Evolutionary conservation across 2,113 vertebrate genomes (phyloP), one percentile per base, ranked within the genome.

Genomic region (Stigmatopora nigra): DNA sequence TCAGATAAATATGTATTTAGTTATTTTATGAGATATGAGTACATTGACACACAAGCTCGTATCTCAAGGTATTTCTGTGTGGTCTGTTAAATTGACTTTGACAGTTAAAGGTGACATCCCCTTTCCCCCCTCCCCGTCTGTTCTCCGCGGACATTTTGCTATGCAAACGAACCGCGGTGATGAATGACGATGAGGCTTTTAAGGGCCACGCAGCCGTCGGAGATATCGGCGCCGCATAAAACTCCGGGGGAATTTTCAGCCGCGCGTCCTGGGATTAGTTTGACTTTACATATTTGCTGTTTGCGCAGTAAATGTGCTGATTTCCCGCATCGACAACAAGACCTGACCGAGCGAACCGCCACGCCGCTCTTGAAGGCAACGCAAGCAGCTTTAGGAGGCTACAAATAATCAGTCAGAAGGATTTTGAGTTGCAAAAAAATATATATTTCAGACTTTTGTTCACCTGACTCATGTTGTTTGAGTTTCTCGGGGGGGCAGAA

Each of bases 271-370:
- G n/a, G 41, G 60, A 61, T 46, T 61, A 61, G 44, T 16, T 41
- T 5, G 57, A 38, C 60, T 46, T 61, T 16, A 61, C 60, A 45
- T 61, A 46, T 62, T 47, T 46, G 60, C 60, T 47, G 60, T 25
- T 22, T 62, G 60, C 20, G 20, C 60, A 62, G 60, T 31, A 25
- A 45, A 62, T 22, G 20, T 62, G 60, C 60, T 61, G 38, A 60
- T 60, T 44, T 13, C n/a, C 58, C 13, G 9, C 36, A 20, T 60
- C 38, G 58, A 44, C 58, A 59, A 41, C 57, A 20, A 60, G 58
- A 11, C 58, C 16, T n/a, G 7, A 44, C 36, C 36, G 41, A 17
- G n/a, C 41, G 17, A 5, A n/a, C n/a, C n/a, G n/a, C n/a, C 25
- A 31, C 25, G 25, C n/a, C n/a, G 25, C 25, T 31, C 25, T 60